phyloP scores from a whole-genome alignment of 2,888 invertebrate genomes.

The Lottia scabra region DNA sequence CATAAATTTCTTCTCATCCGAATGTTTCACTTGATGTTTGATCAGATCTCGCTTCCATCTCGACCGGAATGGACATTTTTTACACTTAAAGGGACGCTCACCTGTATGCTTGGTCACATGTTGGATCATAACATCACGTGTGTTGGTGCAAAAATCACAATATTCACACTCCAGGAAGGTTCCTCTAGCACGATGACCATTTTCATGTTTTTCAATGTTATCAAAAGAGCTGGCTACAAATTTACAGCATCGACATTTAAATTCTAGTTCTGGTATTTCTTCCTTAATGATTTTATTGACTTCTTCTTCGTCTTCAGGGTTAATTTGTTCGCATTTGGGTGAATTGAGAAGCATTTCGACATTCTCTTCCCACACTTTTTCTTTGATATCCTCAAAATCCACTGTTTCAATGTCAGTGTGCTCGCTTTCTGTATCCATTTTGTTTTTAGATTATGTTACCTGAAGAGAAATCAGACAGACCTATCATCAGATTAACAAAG shows the following conservation, averaged over 20 bases:
- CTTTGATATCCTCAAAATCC: not conserved
- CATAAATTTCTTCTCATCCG: constrained; percentile 36
- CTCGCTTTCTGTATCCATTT: too few relatives aligned
- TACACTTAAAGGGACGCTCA: constrained; percentile 44
- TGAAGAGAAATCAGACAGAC: too few relatives aligned
- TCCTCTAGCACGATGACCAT: constrained; percentile 19
- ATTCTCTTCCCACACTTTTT: not conserved
- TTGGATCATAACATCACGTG: constrained; percentile 29
- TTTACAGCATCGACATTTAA: constrained; percentile 18
- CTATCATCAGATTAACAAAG: too few relatives aligned
- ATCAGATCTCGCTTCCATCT: constrained; percentile 36
- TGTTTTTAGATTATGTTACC: too few relatives aligned
- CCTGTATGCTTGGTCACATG: constrained; percentile 50
- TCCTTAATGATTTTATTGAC: not conserved
- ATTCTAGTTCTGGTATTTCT: not conserved
- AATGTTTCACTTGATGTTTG: constrained; percentile 41
- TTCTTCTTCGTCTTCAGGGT: not conserved
- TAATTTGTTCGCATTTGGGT: not conserved
- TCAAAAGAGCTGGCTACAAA: constrained; percentile 4
- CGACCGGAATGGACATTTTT: constrained; percentile 38
- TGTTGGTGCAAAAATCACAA: constrained; percentile 40
- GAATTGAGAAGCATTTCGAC: not conserved
- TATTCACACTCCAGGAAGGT: constrained; percentile 35
- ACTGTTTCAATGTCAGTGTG: not conserved
- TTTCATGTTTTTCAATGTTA: constrained; percentile 14